Evolutionary conservation across 2,797 vertebrate genomes (phyloP), one percentile per base, ranked within the genome.

Genomic region (Gallirallus australis): DNA sequence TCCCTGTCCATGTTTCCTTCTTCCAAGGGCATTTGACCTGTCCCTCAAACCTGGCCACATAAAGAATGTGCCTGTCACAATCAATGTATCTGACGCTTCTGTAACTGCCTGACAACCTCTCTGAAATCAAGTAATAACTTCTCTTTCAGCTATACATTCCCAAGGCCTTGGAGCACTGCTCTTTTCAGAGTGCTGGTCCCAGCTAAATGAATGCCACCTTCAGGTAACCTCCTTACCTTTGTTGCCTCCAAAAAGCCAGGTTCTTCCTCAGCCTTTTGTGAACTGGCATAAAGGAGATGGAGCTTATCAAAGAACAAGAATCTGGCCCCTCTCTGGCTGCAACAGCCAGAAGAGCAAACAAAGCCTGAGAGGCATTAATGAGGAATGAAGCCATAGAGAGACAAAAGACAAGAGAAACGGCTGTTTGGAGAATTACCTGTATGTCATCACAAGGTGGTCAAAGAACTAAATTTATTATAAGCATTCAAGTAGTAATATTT

Each of bases 121-220:
- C 13, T 1, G 4, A 78, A 75, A 91, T 12, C 6, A 81, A 91
- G 14, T 47, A 40, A 24, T 47, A 81, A 31, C 6, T 82, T 82
- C 4, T 87, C 28, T 82, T 85, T 87, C 54, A 78, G 19, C 24
- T 72, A 5, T 61, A 64, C 76, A 64, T 45, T 53, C 28, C 40
- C 23, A 65, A 12, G 31, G 14, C 52, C 61, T 77, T 73, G 59
- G 28, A 94, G 35, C 21, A 10, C 24, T 50, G 61, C 23, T 64
- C 7, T 61, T 81, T 64, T 66, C 24, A 64, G 20, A 39, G 12
- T 53, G 40, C 28, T 47, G 57, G 66, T 48, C 56, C 23, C 35
- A 70, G 24, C n/a, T 81, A 56, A 80, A 81, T 0, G 0, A 2
- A 2, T 33, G 59, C 19, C 1, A 0, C 0, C 0, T 84, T 60